Percentiles rank a stretch among this genome's conserved stretches.
Evolutionary conservation across 2,797 vertebrate species (phyloP).

Genomic region (Sebastes oblongus): DNA sequence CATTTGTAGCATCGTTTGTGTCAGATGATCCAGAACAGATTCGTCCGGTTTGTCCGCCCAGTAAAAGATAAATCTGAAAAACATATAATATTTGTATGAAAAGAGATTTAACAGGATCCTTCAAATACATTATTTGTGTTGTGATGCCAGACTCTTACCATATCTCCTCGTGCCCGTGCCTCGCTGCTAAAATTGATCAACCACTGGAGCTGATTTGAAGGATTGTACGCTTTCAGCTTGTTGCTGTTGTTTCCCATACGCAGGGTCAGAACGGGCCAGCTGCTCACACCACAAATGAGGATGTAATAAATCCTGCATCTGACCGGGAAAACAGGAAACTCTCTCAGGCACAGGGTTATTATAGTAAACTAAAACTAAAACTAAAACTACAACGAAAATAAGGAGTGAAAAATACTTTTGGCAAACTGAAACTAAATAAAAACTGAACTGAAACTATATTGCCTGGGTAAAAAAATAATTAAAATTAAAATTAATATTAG

Average conservation of each 20-base stretch:
- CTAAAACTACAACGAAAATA: too few species aligned
- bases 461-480: too few species aligned
- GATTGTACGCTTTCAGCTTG: neutral
- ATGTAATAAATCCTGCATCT: conserved; percentile 35
- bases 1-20: neutral
- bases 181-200: conserved; percentile 3
- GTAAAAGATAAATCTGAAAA: conserved; percentile 39
- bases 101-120: neutral
- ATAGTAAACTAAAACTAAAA: too few species aligned
- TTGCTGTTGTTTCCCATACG: neutral
- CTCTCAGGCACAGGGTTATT: neutral
- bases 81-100: neutral
- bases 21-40: neutral
- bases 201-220: conserved; percentile 2
- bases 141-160: conserved; percentile 10
- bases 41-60: neutral
- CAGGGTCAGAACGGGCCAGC: neutral
- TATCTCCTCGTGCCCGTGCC: conserved; percentile 8
- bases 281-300: conserved; percentile 9
- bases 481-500: too few species aligned
- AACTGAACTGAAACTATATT: too few species aligned
- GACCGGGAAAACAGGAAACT: neutral
- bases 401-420: too few species aligned
- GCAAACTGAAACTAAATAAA: too few species aligned
- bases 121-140: neutral